Evolutionary conservation across 1,140 invertebrate genomes (phyloP).

Genomic region (Calliphora vicina): DNA sequence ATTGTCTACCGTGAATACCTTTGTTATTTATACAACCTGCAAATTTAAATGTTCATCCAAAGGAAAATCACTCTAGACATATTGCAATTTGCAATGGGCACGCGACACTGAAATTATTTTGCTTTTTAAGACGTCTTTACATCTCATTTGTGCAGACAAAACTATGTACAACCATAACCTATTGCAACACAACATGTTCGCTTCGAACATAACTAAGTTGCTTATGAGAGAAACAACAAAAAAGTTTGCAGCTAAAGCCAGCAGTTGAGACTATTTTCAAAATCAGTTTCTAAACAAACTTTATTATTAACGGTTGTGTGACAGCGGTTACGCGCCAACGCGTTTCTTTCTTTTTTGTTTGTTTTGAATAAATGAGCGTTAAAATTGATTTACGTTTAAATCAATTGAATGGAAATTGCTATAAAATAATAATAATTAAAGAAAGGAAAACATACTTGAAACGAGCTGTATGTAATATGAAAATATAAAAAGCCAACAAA

Average conservation of each 20-base stretch:
- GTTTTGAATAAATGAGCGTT: too few relatives aligned
- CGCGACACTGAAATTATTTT: too few relatives aligned
- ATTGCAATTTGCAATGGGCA: too few relatives aligned
- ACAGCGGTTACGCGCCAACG: neutral
- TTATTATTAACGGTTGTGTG: constrained; percentile 7
- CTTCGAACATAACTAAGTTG: neutral
- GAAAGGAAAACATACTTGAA: neutral
- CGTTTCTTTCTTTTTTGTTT: neutral
- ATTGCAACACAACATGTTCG: neutral
- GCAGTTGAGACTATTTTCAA: neutral
- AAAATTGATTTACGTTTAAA: too few relatives aligned
- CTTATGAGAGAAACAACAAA: neutral
- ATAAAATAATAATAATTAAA: too few relatives aligned
- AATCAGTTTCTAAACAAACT: constrained; percentile 21
- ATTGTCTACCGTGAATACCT: too few relatives aligned
- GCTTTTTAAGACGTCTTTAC: neutral
- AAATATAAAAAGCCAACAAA: neutral
- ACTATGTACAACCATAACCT: neutral
- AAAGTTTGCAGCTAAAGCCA: neutral
- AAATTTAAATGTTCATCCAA: too few relatives aligned
- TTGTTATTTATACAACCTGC: too few relatives aligned
- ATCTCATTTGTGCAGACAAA: neutral
- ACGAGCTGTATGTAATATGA: neutral
- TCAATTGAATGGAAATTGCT: too few relatives aligned
- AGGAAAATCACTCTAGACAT: too few relatives aligned